A percentile compares a stretch with the other conserved stretches of the same genome.
These are phyloP conservation scores for Tetragnatha montana DNA, from an alignment of 2,888 invertebrate species.

Conservation along the genomic window DNA sequence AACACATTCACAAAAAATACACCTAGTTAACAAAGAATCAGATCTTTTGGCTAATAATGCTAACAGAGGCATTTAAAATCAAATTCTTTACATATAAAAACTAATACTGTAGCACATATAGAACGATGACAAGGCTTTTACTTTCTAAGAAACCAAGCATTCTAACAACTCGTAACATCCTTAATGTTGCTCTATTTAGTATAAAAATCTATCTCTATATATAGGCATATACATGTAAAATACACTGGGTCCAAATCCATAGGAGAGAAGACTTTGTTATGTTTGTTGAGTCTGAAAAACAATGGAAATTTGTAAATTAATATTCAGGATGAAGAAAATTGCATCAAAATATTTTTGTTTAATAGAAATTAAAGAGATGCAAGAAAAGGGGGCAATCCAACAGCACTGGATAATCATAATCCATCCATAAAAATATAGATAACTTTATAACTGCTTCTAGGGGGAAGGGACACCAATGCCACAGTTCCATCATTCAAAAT, in stretches of 20 bases:
- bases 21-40: not conserved
- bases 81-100: not conserved
- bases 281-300: too few relatives aligned
- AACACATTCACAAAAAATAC: too few relatives aligned
- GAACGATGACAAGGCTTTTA: not conserved
- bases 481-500: too few relatives aligned
- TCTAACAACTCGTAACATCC: not conserved
- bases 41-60: not conserved
- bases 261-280: too few relatives aligned
- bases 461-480: too few relatives aligned
- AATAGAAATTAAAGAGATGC: not conserved
- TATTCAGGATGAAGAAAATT: too few relatives aligned
- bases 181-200: not conserved
- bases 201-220: not conserved
- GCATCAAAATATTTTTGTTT: not conserved
- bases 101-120: not conserved
- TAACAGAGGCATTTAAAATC: not conserved
- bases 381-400: not conserved
- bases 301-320: too few relatives aligned
- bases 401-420: too few relatives aligned
- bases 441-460: too few relatives aligned
- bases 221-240: not conserved
- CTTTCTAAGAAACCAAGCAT: not conserved
- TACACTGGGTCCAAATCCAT: not conserved
- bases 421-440: too few relatives aligned